Evolutionary conservation across 2,888 invertebrate genomes (phyloP), one percentile per base, ranked within the genome.

Genomic region (Diploptera punctata): DNA sequence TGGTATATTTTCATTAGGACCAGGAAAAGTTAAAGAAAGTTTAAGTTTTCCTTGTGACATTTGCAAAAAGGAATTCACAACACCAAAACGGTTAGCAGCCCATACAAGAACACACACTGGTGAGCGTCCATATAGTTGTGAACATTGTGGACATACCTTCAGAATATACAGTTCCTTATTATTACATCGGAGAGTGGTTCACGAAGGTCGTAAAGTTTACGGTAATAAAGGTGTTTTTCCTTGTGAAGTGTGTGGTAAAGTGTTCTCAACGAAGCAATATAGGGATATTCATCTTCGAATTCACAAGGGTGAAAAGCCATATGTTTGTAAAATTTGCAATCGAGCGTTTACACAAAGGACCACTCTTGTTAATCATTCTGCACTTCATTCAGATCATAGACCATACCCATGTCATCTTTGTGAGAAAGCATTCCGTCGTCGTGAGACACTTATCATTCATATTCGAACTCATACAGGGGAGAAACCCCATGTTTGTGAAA

Each of bases 331-430:
- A 7, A 80, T 80, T 5, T 88, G 88, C 76, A 79, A 80, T 2
- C 84, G 83, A 67, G 79, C 88, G 0, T 90, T 90, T 81, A 88
- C 88, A 71, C 90, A 90, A 79, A 88, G 88, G 77, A 89, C 89
- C 0, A 87, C 89, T 1, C 80, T 90, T 54, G 88, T 89, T 80
- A 88, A 87, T 26, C 90, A 90, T 78, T 83, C 86, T 65, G 85
- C 87, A 49, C 87, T 87, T 5, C 90, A 90, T 80, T 83, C 83
- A 43, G 83, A 86, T 83, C 29, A n/a, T 29, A 57, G 57, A 29
- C 57, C 57, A n/a, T 29, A 57, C n/a, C 57, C 57, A 3, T 91
- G 90, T 80, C 83, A 83, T 0, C 85, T 87, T 75, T 90, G 90
- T 78, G 83, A 81, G 19, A 86, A 87, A 62, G 80, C 79, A 70